These are phyloP conservation scores for Gnatocerus cornutus DNA, from an alignment of 2,888 invertebrate species.

Conservation along the genomic window DNA sequence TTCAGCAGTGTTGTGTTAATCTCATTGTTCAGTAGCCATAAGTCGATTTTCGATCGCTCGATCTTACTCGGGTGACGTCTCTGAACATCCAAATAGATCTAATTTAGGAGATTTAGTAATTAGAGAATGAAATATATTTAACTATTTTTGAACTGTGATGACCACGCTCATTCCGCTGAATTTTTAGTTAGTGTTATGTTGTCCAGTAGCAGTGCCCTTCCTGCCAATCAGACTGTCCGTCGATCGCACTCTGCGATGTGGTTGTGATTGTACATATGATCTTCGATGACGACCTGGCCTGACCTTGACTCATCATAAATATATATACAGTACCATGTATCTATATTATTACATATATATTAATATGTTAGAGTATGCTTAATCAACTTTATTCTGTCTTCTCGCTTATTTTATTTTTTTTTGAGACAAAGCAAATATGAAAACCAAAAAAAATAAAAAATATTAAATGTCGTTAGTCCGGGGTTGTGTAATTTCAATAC, in stretches of 20 bases:
- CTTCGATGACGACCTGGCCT: conserved; percentile 71
- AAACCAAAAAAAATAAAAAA: conserved; percentile 68
- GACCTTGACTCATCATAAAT: conserved; percentile 69
- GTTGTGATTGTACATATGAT: conserved; percentile 71
- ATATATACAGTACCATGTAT: conserved; percentile 69
- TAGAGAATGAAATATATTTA: conserved; percentile 30
- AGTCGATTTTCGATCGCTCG: background rate
- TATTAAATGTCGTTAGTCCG: conserved; percentile 69
- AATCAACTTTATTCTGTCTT: conserved; percentile 69
- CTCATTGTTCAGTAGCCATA: conserved; percentile 46
- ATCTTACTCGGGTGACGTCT: background rate
- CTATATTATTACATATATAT: conserved; percentile 68
- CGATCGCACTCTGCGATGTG: conserved; percentile 65
- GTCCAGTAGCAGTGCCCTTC: conserved; percentile 59
- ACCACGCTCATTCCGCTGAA: conserved; percentile 65
- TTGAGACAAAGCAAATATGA: conserved; percentile 65
- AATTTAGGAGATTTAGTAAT: conserved; percentile 45
- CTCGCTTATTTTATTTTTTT: conserved; percentile 63
- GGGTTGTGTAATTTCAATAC: conserved; percentile 68
- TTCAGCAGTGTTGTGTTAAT: conserved; percentile 35
- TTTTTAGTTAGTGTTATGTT: conserved; percentile 59
- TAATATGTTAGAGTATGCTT: conserved; percentile 68
- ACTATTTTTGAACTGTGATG: conserved; percentile 62
- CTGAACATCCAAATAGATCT: conserved; percentile 49
- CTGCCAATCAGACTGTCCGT: conserved; percentile 66